Conservation (phyloP, 2,797 vertebrate genomes). For the Natrix natrix region DNA sequence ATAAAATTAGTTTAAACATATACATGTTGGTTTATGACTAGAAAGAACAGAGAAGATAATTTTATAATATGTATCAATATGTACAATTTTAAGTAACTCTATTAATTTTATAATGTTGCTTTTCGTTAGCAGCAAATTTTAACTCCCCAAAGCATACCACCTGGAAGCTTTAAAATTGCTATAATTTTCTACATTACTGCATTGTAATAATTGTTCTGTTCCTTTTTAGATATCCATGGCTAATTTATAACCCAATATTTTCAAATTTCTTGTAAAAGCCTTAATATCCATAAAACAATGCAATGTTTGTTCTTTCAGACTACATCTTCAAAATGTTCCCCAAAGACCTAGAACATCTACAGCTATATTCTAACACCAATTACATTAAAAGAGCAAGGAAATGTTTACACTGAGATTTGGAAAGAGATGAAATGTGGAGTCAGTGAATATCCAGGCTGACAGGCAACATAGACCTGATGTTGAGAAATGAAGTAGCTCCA, state of each 20-base stretch:
- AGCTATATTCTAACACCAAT: background rate
- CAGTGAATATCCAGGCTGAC: background rate
- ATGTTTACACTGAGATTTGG: background rate
- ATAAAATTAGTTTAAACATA: background rate
- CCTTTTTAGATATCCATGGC: constrained; percentile 10
- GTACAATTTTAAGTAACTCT: background rate
- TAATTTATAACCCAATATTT: constrained; percentile 31
- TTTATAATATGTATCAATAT: background rate
- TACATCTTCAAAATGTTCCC: constrained; percentile 3
- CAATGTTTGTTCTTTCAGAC: constrained; percentile 27
- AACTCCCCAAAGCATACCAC: background rate
- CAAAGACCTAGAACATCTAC: background rate
- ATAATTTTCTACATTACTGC: constrained; percentile 13
- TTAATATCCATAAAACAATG: constrained; percentile 37
- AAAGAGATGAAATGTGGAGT: background rate
- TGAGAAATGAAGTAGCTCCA: background rate
- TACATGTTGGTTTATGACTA: background rate
- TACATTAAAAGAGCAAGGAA: background rate
- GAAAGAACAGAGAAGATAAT: background rate
- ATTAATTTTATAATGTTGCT: background rate
- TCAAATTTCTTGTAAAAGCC: constrained; percentile 35
- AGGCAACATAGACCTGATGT: background rate
- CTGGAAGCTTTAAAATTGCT: background rate
- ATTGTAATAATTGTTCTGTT: background rate
- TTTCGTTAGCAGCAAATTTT: background rate